Percentiles rank a stretch among this genome's conserved stretches.
Conservation (phyloP, 2,888 invertebrate species). For the Platycheirus rosarum region DNA sequence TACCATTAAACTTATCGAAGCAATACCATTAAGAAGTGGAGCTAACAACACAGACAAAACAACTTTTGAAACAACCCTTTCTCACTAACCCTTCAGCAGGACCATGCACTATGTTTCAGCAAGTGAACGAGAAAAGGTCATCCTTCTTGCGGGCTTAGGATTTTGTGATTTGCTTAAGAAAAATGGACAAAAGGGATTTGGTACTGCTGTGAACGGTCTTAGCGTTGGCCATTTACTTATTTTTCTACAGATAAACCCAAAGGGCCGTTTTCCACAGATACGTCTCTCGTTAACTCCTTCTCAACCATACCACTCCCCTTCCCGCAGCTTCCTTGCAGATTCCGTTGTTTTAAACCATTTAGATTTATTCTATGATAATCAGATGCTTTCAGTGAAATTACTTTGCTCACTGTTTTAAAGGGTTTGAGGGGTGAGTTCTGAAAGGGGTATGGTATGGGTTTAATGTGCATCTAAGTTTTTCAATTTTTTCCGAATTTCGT, state of each 20-base stretch:
- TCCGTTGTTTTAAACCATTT: conserved; percentile 75
- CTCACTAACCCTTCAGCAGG: neutral
- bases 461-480: conserved; percentile 65
- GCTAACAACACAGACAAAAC: conserved; percentile 61
- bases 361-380: conserved; percentile 76
- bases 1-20: conserved; percentile 69
- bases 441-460: conserved; percentile 51
- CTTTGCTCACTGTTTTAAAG: conserved; percentile 52
- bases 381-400: conserved; percentile 76
- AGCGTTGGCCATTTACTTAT: conserved; percentile 69
- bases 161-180: conserved; percentile 73
- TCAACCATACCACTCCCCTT: neutral
- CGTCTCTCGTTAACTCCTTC: conserved; percentile 15
- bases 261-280: conserved; percentile 49
- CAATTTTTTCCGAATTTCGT: neutral
- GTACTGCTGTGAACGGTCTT: conserved; percentile 50
- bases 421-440: conserved; percentile 2
- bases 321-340: conserved; percentile 11
- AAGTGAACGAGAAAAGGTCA: conserved; percentile 59
- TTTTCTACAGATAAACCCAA: conserved; percentile 65
- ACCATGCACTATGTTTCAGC: neutral
- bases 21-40: conserved; percentile 69
- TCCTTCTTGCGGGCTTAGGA: conserved; percentile 54
- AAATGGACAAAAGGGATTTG: conserved; percentile 70
- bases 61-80: conserved; percentile 48